A percentile compares a stretch with the other conserved stretches of the same genome.
Conservation (phyloP, 2,797 vertebrate genomes). For the Neomorphus geoffroyi region DNA sequence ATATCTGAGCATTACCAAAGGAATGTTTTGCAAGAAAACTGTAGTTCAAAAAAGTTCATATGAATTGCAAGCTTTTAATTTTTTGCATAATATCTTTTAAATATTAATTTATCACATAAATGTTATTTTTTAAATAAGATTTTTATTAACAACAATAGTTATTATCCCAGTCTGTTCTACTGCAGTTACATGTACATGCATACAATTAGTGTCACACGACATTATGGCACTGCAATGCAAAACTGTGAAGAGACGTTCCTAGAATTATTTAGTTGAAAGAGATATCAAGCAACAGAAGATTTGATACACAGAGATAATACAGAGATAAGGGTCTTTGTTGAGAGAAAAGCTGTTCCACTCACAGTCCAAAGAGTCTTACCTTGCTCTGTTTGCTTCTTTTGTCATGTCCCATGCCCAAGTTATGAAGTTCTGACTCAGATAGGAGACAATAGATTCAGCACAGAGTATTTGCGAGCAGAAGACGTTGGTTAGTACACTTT, state of each 20-base stretch:
- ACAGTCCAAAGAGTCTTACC: constrained; percentile 77
- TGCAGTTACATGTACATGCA: no score
- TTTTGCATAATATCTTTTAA: neutral
- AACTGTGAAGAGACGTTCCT: neutral
- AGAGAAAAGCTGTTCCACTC: neutral
- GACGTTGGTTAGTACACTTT: constrained; percentile 98
- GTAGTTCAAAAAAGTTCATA: neutral
- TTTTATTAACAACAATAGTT: neutral
- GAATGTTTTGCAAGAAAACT: neutral
- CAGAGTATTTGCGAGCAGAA: constrained; percentile 99
- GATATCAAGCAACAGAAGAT: neutral
- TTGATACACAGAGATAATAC: neutral
- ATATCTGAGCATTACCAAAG: neutral
- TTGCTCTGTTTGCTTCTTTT: constrained; percentile 97
- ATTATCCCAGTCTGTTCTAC: neutral
- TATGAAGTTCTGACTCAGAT: constrained; percentile 99
- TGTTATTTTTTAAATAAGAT: neutral
- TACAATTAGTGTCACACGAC: neutral
- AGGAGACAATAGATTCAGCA: constrained; percentile 97
- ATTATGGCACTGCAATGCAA: neutral
- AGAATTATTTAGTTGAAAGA: neutral
- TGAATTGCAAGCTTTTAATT: neutral
- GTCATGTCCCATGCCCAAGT: constrained; percentile 99
- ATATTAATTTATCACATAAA: neutral
- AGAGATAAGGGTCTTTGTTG: neutral